Conservation (phyloP, 2,113 vertebrate genomes). For the Notarius quadriscutis region DNA sequence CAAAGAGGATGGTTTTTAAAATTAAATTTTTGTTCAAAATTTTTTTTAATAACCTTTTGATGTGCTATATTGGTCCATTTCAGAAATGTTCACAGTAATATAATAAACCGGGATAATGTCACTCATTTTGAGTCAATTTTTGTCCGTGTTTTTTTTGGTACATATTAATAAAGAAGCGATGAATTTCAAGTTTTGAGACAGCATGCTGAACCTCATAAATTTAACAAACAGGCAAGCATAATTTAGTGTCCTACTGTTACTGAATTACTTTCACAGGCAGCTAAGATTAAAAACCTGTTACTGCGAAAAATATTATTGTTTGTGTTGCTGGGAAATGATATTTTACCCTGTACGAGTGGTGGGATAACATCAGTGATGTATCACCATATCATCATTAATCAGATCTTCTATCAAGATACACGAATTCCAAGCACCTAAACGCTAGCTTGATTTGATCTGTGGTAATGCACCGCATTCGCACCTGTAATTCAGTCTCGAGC, state of each 20-base stretch:
- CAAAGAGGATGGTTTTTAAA: too few species aligned
- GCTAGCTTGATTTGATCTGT: background rate
- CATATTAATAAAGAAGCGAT: background rate
- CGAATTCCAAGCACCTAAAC: background rate
- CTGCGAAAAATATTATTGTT: slow-evolving; percentile 9
- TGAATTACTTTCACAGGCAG: background rate
- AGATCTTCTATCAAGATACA: background rate
- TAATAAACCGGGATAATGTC: background rate
- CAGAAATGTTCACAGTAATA: background rate
- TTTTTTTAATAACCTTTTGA: background rate
- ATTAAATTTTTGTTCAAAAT: background rate
- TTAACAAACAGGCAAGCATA: background rate
- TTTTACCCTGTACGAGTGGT: background rate
- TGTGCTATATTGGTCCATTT: slow-evolving; percentile 42
- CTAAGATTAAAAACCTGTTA: background rate
- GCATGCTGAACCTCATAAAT: background rate
- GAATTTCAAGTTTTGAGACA: background rate
- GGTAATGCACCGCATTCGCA: slow-evolving; percentile 28
- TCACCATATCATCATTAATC: slow-evolving; percentile 21
- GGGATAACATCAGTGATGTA: slow-evolving; percentile 32
- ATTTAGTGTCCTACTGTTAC: background rate
- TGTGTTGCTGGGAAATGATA: background rate
- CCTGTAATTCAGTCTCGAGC: slow-evolving; percentile 47
- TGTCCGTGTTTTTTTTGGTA: too few species aligned
- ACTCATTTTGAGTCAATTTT: background rate